A percentile compares a stretch with the other conserved stretches of the same genome.
Evolutionary conservation across 2,113 vertebrate genomes (phyloP).

Genomic region (Brachyhypopomus occidentalis): DNA sequence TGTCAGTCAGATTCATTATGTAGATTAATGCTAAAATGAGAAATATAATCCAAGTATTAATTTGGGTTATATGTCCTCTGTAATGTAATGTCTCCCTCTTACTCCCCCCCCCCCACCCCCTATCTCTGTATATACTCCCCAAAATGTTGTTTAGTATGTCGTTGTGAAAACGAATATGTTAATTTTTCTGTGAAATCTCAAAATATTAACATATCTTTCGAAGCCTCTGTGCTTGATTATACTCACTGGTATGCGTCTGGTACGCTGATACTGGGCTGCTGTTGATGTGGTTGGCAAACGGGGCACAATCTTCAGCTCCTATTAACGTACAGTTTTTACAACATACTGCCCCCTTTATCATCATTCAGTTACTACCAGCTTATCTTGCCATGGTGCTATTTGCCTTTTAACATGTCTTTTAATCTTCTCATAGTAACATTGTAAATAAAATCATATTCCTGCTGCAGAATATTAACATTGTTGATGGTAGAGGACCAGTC

Average conservation of each 20-base stretch:
- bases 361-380: constrained; percentile 2
- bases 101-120: too few relatives aligned
- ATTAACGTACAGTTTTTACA: constrained; percentile 21
- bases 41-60: not conserved
- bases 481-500: constrained; percentile 58
- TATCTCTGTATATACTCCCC: not conserved
- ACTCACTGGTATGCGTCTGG: constrained; percentile 77
- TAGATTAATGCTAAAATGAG: too few relatives aligned
- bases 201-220: constrained; percentile 4
- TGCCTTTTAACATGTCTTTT: constrained; percentile 46
- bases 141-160: not conserved
- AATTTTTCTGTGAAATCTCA: constrained; percentile 9
- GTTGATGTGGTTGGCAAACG: constrained; percentile 51
- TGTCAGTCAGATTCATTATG: not conserved
- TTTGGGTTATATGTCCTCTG: not conserved
- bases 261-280: constrained; percentile 59
- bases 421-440: constrained; percentile 40
- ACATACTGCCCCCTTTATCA: not conserved
- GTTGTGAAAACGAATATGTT: constrained; percentile 3
- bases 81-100: too few relatives aligned
- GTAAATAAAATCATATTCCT: constrained; percentile 38
- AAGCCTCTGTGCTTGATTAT: constrained; percentile 13
- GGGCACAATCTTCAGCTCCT: constrained; percentile 46
- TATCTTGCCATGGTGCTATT: constrained; percentile 56
- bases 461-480: constrained; percentile 34